A percentile compares a stretch with the other conserved stretches of the same genome.
Conservation (phyloP, 2,888 invertebrate genomes). For the Smittia sp. region DNA sequence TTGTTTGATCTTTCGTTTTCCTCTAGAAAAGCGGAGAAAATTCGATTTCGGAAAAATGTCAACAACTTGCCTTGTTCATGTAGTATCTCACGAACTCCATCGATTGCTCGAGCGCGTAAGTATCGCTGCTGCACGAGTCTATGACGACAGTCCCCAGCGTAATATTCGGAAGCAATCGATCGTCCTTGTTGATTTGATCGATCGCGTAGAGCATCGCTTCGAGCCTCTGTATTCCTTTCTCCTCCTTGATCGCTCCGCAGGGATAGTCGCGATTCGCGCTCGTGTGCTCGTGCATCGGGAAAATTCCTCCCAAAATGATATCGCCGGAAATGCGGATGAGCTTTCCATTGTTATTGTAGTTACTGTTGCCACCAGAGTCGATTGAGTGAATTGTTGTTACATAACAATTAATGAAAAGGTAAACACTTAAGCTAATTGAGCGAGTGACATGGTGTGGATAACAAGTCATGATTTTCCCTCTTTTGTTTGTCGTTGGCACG, state of each 20-base stretch:
- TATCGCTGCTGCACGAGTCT: slow-evolving; percentile 65
- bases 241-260: slow-evolving; percentile 61
- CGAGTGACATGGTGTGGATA: slow-evolving; percentile 10
- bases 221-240: slow-evolving; percentile 67
- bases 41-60: background rate
- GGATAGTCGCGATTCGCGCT: slow-evolving; percentile 51
- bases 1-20: background rate
- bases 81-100: slow-evolving; percentile 64
- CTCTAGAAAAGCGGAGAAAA: background rate
- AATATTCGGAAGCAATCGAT: slow-evolving; percentile 60
- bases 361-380: slow-evolving; percentile 18
- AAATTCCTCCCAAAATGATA: slow-evolving; percentile 65
- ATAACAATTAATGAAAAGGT: slow-evolving; percentile 29
- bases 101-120: slow-evolving; percentile 66
- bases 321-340: slow-evolving; percentile 58
- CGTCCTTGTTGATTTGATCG: slow-evolving; percentile 62
- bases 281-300: slow-evolving; percentile 65
- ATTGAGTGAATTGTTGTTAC: slow-evolving; percentile 34
- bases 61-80: slow-evolving; percentile 57
- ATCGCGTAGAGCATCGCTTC: slow-evolving; percentile 68
- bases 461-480: slow-evolving; percentile 15
- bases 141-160: slow-evolving; percentile 61
- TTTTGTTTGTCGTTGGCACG: background rate
- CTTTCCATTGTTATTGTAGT: slow-evolving; percentile 34
- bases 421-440: slow-evolving; percentile 37